Evolutionary conservation across 1,140 invertebrate genomes (phyloP), one percentile per base, ranked within the genome.

Genomic region (Orius laevigatus): DNA sequence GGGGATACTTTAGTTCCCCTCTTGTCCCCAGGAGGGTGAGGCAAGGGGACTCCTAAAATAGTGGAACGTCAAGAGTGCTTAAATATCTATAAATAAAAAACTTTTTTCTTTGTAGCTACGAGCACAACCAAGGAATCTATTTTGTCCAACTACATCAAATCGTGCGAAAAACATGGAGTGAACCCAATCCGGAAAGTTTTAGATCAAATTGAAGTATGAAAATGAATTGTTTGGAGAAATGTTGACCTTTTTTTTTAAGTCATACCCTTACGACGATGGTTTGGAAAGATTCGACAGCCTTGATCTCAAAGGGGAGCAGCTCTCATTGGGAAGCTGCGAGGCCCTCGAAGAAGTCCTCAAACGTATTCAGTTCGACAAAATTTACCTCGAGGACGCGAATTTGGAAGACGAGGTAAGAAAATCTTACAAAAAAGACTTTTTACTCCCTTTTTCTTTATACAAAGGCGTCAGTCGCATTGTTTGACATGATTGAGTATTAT

Each of bases 401-500:
- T 44, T 60, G 20, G 57, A 60, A 46, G 58, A 60, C 54, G 58
- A 60, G 40, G 58, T 60, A 52, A 49, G 47, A 35, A 20, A 42
- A 6, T 42, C 11, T 42, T 42, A 42, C 40, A 35, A 12, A 12
- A 10, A 34, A 35, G 31, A 16, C 32, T 3, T 47, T 47, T 14
- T 18, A 36, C 16, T 15, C 5, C 8, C 8, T 25, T 8, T 8
- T 38, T 38, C 5, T 38, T 38, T 45, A 18, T 4, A 56, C 58
- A 20, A 48, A 60, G 58, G 41, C 61, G 61, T 65, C 74, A 16
- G 76, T 81, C 55, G 78, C 84, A 36, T 63, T 90, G 35, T 90
- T 89, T 65, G 86, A 91, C 62, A 90, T 91, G 83, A 74, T 91
- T 53, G 87, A 91, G 61, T 91, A 86, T 63, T 92, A 92, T 66